These are phyloP conservation scores for Muricea muricata DNA, from an alignment of 92 coral and sea anemone species.

Conservation along the genomic window DNA sequence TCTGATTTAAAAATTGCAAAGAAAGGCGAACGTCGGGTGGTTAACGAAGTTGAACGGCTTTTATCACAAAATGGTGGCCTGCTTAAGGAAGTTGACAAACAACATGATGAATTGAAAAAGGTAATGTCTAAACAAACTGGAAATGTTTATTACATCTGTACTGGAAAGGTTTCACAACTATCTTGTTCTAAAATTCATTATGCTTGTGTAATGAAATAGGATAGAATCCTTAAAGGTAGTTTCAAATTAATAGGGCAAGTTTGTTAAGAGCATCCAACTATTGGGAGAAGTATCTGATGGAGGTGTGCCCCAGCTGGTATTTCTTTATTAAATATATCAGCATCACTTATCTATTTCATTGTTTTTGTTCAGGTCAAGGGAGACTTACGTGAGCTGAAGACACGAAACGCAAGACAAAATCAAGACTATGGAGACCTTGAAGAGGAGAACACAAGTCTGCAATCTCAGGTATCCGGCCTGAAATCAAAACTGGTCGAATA, in stretches of 20 bases:
- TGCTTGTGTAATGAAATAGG: too few species aligned
- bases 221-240: too few species aligned
- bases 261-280: too few species aligned
- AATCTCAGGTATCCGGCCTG: conserved; percentile 78
- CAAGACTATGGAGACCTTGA: conserved; percentile 95
- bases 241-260: too few species aligned
- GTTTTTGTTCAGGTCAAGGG: conserved; percentile 64
- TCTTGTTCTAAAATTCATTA: too few species aligned
- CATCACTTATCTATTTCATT: too few species aligned
- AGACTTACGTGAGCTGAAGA: conserved; percentile 86
- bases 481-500: conserved; percentile 92
- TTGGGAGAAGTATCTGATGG: too few species aligned
- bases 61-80: conserved; percentile 72
- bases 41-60: conserved; percentile 83
- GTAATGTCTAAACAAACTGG: too few species aligned
- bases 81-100: conserved; percentile 87
- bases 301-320: neutral
- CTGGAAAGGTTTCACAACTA: too few species aligned
- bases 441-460: conserved; percentile 91
- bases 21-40: conserved; percentile 83
- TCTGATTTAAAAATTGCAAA: conserved; percentile 84
- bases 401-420: conserved; percentile 74
- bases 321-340: too few species aligned
- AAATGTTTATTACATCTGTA: too few species aligned
- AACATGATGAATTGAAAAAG: conserved; percentile 66